phyloP scores from a whole-genome alignment of 2,888 invertebrate genomes.

The Diloba caeruleocephala region DNA sequence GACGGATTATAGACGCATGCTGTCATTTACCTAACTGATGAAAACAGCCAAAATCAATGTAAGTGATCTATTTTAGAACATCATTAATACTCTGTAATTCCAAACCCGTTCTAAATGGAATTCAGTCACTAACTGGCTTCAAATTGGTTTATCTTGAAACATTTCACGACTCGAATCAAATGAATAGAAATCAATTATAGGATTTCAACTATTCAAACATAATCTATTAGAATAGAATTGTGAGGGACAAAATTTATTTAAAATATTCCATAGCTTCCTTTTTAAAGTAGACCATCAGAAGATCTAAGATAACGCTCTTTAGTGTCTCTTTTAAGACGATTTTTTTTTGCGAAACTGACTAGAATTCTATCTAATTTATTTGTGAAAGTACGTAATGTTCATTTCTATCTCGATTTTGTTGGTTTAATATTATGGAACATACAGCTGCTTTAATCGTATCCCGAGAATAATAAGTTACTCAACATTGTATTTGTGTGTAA shows the following conservation, averaged over 20 bases:
- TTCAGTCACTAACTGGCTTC: conserved; percentile 28
- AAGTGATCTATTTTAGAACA: conserved; percentile 11
- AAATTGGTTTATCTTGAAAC: conserved; percentile 36
- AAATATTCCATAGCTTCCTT: conserved; percentile 12
- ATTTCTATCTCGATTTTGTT: conserved; percentile 34
- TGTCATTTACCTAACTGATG: conserved; percentile 28
- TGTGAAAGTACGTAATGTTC: conserved; percentile 22
- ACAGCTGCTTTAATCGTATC: too few relatives aligned
- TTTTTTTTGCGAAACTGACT: conserved; percentile 21
- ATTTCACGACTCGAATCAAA: conserved; percentile 14
- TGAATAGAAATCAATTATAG: conserved; percentile 31
- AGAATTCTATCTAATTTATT: conserved; percentile 41
- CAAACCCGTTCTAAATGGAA: conserved; percentile 31
- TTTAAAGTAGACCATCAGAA: too few relatives aligned
- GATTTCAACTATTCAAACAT: conserved; percentile 13
- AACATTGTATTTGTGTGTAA: too few relatives aligned
- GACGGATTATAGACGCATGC: too few relatives aligned
- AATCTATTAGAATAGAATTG: neutral
- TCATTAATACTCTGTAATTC: conserved; percentile 12
- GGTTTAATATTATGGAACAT: conserved; percentile 21
- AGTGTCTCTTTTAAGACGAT: conserved; percentile 13
- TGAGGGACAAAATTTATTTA: neutral
- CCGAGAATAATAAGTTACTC: too few relatives aligned
- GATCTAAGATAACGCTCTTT: too few relatives aligned
- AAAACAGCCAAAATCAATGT: conserved; percentile 19